Conservation (phyloP, 2,797 vertebrate species). For the Catharus ustulatus region DNA sequence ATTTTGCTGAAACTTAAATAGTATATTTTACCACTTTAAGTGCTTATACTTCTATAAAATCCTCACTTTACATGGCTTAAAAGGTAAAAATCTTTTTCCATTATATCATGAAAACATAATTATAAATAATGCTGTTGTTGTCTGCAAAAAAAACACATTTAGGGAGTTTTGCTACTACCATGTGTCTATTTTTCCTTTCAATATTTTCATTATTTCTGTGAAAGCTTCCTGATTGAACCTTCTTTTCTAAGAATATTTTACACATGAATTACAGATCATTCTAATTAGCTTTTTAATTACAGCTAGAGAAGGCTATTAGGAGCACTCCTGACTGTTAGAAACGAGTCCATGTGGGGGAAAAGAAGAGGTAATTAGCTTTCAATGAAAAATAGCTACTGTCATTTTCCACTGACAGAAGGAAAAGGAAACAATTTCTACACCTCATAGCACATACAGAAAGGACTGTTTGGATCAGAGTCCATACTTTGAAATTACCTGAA, state of each 20-base stretch:
- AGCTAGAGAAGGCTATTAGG: neutral
- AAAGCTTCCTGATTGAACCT: neutral
- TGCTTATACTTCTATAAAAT: neutral
- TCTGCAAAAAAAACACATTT: neutral
- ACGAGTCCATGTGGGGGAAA: neutral
- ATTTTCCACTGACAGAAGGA: neutral
- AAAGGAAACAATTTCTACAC: neutral
- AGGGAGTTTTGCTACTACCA: neutral
- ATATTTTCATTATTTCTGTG: neutral
- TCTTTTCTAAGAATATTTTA: neutral
- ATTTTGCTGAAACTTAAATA: neutral
- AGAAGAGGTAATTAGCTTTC: neutral
- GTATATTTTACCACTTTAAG: neutral
- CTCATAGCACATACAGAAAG: neutral
- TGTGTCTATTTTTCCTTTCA: neutral
- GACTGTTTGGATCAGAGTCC: neutral
- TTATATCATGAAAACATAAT: neutral
- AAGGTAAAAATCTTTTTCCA: neutral
- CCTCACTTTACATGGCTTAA: neutral
- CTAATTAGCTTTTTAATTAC: conserved; percentile 22
- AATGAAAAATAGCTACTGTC: neutral
- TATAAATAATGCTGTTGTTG: neutral
- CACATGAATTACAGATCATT: neutral
- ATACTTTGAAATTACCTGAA: neutral
- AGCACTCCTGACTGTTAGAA: neutral